Percentiles rank a stretch among this genome's conserved stretches.
Evolutionary conservation across 1,140 invertebrate genomes (phyloP).

Genomic region (Sesamia nonagrioides): DNA sequence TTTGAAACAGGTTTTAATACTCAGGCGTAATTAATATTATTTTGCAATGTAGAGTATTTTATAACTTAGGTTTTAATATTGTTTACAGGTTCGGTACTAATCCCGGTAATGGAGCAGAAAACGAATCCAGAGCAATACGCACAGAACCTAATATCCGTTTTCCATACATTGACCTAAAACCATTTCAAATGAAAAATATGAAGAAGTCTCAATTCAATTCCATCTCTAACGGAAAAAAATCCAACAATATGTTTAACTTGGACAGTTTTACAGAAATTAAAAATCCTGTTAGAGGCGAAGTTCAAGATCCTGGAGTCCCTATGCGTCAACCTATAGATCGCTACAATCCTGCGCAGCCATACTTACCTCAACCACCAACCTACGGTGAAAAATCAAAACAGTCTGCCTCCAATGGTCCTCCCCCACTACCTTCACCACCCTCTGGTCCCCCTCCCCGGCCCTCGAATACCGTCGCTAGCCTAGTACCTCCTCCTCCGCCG

Average conservation of each 20-base stretch:
- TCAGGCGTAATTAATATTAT: background rate
- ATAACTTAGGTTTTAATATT: conserved; percentile 29
- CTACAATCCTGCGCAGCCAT: conserved; percentile 85
- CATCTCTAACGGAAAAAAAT: conserved; percentile 68
- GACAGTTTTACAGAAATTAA: conserved; percentile 78
- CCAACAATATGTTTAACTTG: conserved; percentile 72
- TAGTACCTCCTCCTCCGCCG: conserved; percentile 81
- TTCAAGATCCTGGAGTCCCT: conserved; percentile 70
- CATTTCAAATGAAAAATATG: conserved; percentile 76
- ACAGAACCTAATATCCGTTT: conserved; percentile 79
- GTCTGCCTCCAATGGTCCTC: conserved; percentile 54
- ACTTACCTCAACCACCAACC: conserved; percentile 73
- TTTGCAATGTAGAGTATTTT: background rate
- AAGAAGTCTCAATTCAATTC: conserved; percentile 62
- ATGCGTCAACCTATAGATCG: conserved; percentile 73
- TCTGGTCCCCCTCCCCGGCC: conserved; percentile 52
- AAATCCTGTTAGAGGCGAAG: conserved; percentile 80
- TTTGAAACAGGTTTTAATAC: no score
- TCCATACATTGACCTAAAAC: conserved; percentile 81
- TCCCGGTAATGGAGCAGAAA: conserved; percentile 79
- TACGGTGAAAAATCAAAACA: conserved; percentile 73
- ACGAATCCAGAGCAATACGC: conserved; percentile 82
- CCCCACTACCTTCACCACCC: conserved; percentile 57
- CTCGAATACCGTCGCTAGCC: conserved; percentile 59
- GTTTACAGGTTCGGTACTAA: conserved; percentile 76